Evolutionary conservation across 2,888 invertebrate species (phyloP), one percentile per base, ranked within the genome.

Genomic region (Cepaea hortensis): DNA sequence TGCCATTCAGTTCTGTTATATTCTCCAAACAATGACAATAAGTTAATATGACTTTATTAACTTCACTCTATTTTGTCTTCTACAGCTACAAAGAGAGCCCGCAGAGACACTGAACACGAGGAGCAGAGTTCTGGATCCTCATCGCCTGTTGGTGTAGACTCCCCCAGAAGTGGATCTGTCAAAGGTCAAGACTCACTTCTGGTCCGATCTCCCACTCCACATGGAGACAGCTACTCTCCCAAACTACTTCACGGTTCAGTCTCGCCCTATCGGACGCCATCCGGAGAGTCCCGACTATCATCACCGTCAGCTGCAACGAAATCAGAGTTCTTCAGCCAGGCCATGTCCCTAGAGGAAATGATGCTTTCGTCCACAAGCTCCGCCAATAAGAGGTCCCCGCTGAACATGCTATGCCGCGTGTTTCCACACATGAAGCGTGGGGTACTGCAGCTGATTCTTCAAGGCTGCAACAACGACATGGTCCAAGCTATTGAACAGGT

Each of bases 401-500:
- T 98, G 1, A 98, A 98, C 93, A 97, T 98, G 0, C 95, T 98
- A 15, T 96, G 97, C 91, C 96, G 98, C 91, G 97, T 98, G 0
- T 98, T 98, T 93, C 98, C 98, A 0, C 96, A 97, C 91, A 96
- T 97, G 91, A 96, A 98, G 91, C 96, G 98, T 81, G 96, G 96
- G 81, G 97, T 98, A 92, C 97, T 98, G 2, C 98, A 98, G 94
- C 96, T 96, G 5, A 96, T 97, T 77, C 95, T 98, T 46, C 96
- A 97, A 90, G 96, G 97, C 88, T 97, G 97, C 94, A 96, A 97
- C 94, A 98, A 98, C 0, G 98, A 98, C 93, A 97, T 98, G 0
- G 96, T 98, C 0, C 97, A 97, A 91, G 98, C 98, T 0, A 98
- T 98, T 96, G 98, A 98, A 93, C 96, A 97, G 93, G 96, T 98